phyloP scores from a whole-genome alignment of 2,888 invertebrate species.

The Philhelius pedissequus region DNA sequence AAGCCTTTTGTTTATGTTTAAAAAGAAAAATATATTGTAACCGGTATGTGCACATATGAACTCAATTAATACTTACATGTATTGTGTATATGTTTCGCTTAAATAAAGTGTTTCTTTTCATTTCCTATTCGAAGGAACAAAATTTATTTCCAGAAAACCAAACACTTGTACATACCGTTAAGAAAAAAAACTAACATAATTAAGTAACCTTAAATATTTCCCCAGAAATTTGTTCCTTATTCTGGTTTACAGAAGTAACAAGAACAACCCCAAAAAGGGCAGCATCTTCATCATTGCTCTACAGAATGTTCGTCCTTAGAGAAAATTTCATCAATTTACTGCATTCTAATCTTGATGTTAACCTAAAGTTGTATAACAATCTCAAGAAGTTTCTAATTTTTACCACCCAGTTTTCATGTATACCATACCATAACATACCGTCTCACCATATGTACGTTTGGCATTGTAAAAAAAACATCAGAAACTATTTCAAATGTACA shows the following conservation, averaged over 20 bases:
- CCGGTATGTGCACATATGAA: background rate
- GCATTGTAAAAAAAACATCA: constrained; percentile 39
- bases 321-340: constrained; percentile 54
- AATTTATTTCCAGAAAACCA: background rate
- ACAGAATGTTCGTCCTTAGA: background rate
- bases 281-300: constrained; percentile 20
- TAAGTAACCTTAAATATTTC: constrained; percentile 42
- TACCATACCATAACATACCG: background rate
- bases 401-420: background rate
- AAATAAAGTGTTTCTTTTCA: background rate
- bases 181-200: constrained; percentile 40
- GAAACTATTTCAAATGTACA: constrained; percentile 51
- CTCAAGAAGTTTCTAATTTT: constrained; percentile 33
- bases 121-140: background rate
- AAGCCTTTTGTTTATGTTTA: too few relatives aligned
- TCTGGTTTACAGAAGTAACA: background rate
- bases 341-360: constrained; percentile 53
- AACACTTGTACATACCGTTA: constrained; percentile 16
- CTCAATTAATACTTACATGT: constrained; percentile 15
- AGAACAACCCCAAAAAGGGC: background rate
- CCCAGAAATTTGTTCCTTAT: background rate
- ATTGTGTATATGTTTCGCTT: background rate
- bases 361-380: constrained; percentile 10
- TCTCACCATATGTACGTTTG: background rate
- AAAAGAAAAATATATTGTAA: background rate